Conservation (phyloP, 1,140 invertebrate genomes). For the Bombyx mandarina region DNA sequence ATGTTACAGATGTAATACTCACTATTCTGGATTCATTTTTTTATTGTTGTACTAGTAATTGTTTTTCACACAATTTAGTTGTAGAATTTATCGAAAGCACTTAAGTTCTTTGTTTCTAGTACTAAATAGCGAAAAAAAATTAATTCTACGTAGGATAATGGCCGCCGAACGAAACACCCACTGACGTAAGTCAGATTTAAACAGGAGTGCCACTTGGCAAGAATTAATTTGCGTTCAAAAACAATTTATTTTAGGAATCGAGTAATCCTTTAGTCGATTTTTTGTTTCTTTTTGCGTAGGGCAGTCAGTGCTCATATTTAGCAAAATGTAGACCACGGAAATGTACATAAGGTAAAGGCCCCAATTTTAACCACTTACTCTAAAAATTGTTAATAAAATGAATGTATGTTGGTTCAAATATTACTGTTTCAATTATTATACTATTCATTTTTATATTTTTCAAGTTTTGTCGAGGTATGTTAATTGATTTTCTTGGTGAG, state of each 20-base stretch:
- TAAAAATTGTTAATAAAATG: too few species aligned
- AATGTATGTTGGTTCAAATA: too few species aligned
- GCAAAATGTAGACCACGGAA: too few species aligned
- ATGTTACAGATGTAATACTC: conserved; percentile 42
- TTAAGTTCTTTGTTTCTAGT: conserved; percentile 58
- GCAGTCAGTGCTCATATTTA: too few species aligned
- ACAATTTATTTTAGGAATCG: conserved; percentile 17
- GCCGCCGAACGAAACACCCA: conserved; percentile 66
- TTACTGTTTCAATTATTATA: not conserved
- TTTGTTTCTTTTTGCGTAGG: too few species aligned
- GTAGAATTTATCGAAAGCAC: conserved; percentile 38
- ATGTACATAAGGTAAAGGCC: too few species aligned
- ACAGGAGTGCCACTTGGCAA: conserved; percentile 67
- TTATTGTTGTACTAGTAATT: conserved; percentile 51
- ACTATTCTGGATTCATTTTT: conserved; percentile 70
- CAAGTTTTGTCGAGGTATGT: not conserved
- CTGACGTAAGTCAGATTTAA: conserved; percentile 65
- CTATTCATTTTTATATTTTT: not conserved
- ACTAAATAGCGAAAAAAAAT: conserved; percentile 58
- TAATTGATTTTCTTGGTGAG: not conserved
- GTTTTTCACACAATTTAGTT: conserved; percentile 37
- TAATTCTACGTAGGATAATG: conserved; percentile 67
- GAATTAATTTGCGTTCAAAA: conserved; percentile 48
- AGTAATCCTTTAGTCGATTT: not conserved
- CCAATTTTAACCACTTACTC: too few species aligned